These are phyloP conservation scores for Dioctria linearis DNA, from an alignment of 2,888 invertebrate species.

Conservation along the genomic window DNA sequence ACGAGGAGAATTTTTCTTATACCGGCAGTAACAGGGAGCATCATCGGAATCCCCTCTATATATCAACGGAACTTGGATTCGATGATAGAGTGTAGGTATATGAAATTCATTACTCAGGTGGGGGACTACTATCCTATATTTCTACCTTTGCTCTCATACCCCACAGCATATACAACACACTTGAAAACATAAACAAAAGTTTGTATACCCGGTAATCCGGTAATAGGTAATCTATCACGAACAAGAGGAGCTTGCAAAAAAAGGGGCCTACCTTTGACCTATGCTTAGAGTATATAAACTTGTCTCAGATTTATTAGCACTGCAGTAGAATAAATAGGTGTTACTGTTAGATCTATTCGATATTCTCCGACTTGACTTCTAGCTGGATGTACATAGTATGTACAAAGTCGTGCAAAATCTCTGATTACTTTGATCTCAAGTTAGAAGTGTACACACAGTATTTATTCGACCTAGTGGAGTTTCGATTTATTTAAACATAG, in stretches of 20 bases:
- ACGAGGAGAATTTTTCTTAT: background rate
- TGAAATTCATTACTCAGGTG: constrained; percentile 5
- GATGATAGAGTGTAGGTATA: background rate
- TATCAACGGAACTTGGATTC: constrained; percentile 10
- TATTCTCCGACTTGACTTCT: constrained; percentile 29
- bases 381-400: constrained; percentile 18
- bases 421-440: constrained; percentile 5
- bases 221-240: constrained; percentile 54
- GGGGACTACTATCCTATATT: constrained; percentile 21
- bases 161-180: background rate
- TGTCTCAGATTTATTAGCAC: constrained; percentile 52
- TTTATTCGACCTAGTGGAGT: too few relatives aligned
- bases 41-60: constrained; percentile 5
- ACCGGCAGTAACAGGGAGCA: too few relatives aligned
- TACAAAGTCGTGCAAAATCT: constrained; percentile 31
- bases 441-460: too few relatives aligned
- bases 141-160: background rate
- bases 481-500: background rate
- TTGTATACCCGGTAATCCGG: constrained; percentile 26
- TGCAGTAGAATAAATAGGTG: constrained; percentile 56
- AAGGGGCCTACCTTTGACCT: constrained; percentile 58
- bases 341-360: constrained; percentile 47
- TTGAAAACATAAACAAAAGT: background rate
- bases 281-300: constrained; percentile 55
- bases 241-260: constrained; percentile 26